phyloP scores from a whole-genome alignment of 2,797 vertebrate genomes.

The Sebastiscus albofasciatus region DNA sequence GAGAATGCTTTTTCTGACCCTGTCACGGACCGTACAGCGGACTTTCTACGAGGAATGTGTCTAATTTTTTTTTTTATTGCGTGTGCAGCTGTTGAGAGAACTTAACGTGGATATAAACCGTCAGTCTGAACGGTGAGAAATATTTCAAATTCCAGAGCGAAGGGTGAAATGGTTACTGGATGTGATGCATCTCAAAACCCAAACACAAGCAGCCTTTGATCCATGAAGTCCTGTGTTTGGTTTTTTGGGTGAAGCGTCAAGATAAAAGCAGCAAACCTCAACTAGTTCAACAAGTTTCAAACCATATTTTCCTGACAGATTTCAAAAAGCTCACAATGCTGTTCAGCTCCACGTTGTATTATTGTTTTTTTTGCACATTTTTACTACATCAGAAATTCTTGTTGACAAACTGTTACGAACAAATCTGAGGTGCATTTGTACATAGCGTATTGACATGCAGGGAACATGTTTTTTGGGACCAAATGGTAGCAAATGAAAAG shows the following conservation, averaged over 20 bases:
- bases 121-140: slow-evolving; percentile 14
- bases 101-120: neutral
- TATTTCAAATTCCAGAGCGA: neutral
- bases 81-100: slow-evolving; percentile 35
- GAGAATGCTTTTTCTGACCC: neutral
- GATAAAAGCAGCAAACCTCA: slow-evolving; percentile 19
- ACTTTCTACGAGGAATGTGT: slow-evolving; percentile 24
- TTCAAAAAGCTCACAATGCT: neutral
- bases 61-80: slow-evolving; percentile 25
- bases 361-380: slow-evolving; percentile 41
- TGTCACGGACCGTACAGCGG: neutral
- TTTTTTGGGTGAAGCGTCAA: neutral
- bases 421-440: slow-evolving; percentile 37
- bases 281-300: slow-evolving; percentile 9
- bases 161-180: neutral
- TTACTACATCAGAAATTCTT: slow-evolving; percentile 32
- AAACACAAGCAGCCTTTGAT: slow-evolving; percentile 15
- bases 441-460: slow-evolving; percentile 42
- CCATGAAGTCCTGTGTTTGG: neutral
- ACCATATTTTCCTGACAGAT: neutral
- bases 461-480: slow-evolving; percentile 65
- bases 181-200: slow-evolving; percentile 2
- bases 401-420: slow-evolving; percentile 63
- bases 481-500: slow-evolving; percentile 61
- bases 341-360: neutral